Base-by-base conservation (phyloP, 2,113 vertebrate genomes). In the Paraplagusia blochii region DNA sequence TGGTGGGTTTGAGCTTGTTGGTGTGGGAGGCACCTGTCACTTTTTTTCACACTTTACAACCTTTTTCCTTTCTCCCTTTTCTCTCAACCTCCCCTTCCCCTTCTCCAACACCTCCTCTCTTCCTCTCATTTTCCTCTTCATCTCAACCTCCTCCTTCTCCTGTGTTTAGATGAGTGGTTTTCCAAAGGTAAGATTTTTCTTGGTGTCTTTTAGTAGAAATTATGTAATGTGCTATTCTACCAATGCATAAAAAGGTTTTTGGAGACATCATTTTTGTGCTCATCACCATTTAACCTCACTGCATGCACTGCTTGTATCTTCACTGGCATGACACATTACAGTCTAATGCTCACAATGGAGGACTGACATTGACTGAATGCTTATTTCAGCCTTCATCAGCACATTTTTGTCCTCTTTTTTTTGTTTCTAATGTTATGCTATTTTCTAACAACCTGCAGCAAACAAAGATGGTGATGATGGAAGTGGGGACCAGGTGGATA, bases 91-190 rank as follows among this genome's bases (percentile, higher is more conserved):
- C 55, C 9, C 66, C 18, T 35, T 63, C 58, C 42, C 47, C 52
- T 78, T 40, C 29, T 48, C 34, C 46, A 58, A 19, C 49, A 33
- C 54, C 39, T 36, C 50, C 55, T 10, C 66, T 22, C 58, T 35
- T 40, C 52, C 76, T 44, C 19, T 51, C 44, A 49, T 17, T 8
- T 48, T 22, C 50, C 38, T 19, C 39, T 36, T 44, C 36, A 44
- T 59, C 43, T n/a, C 45, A 45, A 5, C 88, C 84, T 87, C 48
- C n/a, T 79, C 36, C 82, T 70, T 81, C 57, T 70, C 62, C 75
- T 77, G 47, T 81, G 60, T 84, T 77, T 90, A 98, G 95, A 98
- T 74, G 95, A 97, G 67, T 98, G 95, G 95, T 97, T 98, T 91
- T 93, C 94, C 82, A 95, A 94, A 95, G 95, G 95, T 98, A 93